Conservation (phyloP, 2,888 invertebrate species). For the Polydrusus pterygomalis region DNA sequence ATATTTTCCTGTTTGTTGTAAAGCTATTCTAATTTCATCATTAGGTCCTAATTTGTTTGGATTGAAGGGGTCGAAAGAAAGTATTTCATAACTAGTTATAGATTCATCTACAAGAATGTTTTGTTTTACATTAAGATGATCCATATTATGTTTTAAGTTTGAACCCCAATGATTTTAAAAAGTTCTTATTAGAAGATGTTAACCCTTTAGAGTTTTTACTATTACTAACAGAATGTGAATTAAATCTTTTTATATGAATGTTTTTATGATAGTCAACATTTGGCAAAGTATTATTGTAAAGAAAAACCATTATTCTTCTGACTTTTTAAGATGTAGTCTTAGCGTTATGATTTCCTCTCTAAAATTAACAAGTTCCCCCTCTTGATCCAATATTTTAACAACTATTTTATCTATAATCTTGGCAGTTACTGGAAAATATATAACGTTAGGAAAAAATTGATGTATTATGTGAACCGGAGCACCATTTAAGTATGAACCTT, state of each 20-base stretch:
- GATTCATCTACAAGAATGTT: background rate
- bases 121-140: slow-evolving; percentile 4
- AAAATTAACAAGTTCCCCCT: slow-evolving; percentile 63
- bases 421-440: slow-evolving; percentile 60
- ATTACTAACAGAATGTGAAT: background rate
- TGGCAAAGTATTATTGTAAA: background rate
- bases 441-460: too few relatives aligned
- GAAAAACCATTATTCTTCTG: background rate
- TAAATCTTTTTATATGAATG: background rate
- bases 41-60: slow-evolving; percentile 60
- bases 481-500: too few relatives aligned
- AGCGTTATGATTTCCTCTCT: slow-evolving; percentile 64
- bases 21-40: slow-evolving; percentile 65
- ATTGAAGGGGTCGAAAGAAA: too few relatives aligned
- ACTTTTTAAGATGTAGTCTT: slow-evolving; percentile 50
- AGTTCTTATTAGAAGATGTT: slow-evolving; percentile 1
- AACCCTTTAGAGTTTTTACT: background rate
- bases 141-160: background rate
- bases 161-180: background rate
- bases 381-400: slow-evolving; percentile 64
- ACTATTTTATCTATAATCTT: slow-evolving; percentile 59
- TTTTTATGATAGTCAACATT: too few relatives aligned
- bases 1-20: slow-evolving; percentile 63
- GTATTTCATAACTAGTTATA: too few relatives aligned
- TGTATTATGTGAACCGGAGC: too few relatives aligned